Evolutionary conservation across 1,140 invertebrate species (phyloP), one percentile per base, ranked within the genome.

Genomic region (Acromyrmex charruanus): DNA sequence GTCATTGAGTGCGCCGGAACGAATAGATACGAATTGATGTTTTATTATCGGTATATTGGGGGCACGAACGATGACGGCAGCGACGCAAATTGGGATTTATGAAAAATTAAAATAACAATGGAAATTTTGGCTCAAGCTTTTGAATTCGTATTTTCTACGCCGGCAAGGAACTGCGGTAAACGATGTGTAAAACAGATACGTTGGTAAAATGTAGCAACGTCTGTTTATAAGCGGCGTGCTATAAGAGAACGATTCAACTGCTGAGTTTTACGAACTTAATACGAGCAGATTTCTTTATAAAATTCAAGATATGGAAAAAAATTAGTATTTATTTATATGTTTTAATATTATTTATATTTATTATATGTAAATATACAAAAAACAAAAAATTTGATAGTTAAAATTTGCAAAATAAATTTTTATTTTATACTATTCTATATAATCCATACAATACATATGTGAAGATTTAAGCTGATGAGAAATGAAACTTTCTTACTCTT

Each of bases 101-200:
- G 53, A 68, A 58, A 71, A 81, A 71, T 53, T 80, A 5, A 55
- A 49, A 55, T 14, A 12, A 55, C 53, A n/a, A 3, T 51, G 21
- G 16, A 75, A 84, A 84, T 75, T 75, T 63, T n/a, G 39, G 6
- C 69, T 51, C 55, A 6, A 28, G 14, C 12, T 21, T 39, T 3
- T n/a, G n/a, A 31, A 49, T 31, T 31, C 28, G 14, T 18, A 71
- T 58, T 39, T 81, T 25, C 49, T n/a, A 71, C 21, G 49, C 21
- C 51, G 14, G 28, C 49, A 28, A 16, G 59, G 18, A 31, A 65
- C 21, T 25, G 39, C 65, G 53, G 31, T 71, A 71, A 81, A 81
- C 79, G 79, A 44, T 10, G 66, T 44, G 79, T 71, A 58, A 81
- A 81, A 58, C 79, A 58, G 69, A 74, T 16, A 59, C 55, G 28